Base-by-base conservation (phyloP, 2,797 vertebrate species). In the Oceanodroma leucorhoa region DNA sequence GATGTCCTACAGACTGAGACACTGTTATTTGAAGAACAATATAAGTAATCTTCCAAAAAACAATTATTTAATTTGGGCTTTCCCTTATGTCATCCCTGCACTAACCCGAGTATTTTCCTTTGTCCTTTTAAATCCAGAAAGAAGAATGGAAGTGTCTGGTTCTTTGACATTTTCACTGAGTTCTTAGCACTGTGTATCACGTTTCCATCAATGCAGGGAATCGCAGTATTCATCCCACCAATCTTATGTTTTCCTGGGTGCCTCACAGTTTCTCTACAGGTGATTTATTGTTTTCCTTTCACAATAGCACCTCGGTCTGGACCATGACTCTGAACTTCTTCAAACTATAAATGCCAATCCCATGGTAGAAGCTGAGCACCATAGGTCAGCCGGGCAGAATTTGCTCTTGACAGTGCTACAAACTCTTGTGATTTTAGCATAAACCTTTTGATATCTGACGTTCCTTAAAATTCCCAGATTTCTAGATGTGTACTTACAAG, bases 121-220 rank as follows among this genome's bases (percentile, higher is more conserved):
- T 87, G 76, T 81, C 70, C 55, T 88, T 93, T 88, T 80, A 90
- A 66, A 91, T 87, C 43, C 83, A 83, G 60, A 92, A 83, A 76
- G 50, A 71, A 72, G 77, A 67, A 82, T 89, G 36, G 58, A 89
- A 93, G 14, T 78, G 54, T 64, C 82, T 55, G 65, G 9, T 88
- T 91, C 89, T 87, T 90, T 83, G 62, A 89, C 62, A 51, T 53
- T 92, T 95, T 67, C 55, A 80, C 71, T 67, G 69, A 79, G 36
- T 61, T 34, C 92, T 80, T 36, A 89, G 36, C 30, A 58, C 26
- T 26, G 3, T 29, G 19, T 67, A 14, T 70, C 6, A 5, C 15
- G 86, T 90, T 54, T 77, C 30, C 29, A 55, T 53, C 54, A 86
- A 21, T 53, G 36, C 26, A 58, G n/a, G 38, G 65, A 88, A 70